Evolutionary conservation across 2,888 invertebrate species (phyloP), one percentile per base, ranked within the genome.

Genomic region (Lasioglossum leucozonium): DNA sequence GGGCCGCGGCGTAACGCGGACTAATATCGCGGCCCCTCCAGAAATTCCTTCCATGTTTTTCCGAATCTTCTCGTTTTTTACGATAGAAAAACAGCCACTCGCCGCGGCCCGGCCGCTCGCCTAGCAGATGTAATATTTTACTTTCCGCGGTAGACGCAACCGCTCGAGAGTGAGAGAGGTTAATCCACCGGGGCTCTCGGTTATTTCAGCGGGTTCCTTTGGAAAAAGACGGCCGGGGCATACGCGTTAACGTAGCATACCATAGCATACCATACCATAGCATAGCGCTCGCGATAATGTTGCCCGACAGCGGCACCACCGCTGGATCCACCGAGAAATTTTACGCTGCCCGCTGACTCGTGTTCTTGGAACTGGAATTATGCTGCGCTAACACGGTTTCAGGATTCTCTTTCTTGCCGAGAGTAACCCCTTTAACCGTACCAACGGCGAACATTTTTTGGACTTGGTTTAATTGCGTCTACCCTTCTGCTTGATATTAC

Each of bases 31-130:
- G 79, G 77, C 51, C 55, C 76, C 77, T 37, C 75, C 26, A 72
- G 80, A 86, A 81, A 79, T 87, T 90, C 77, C 90, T 90, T 87
- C 84, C 88, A 86, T 87, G 87, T 91, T 91, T 91, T 91, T 90
- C 86, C 88, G 72, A 82, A 90, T 82, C 86, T 87, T 82, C 86
- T 78, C 58, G 72, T 69, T 82, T 87, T 83, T 72, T 40, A 67
- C 82, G 69, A 81, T 86, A 69, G 87, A 89, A 90, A 90, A 90
- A 90, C 89, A 91, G 69, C 65, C 34, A 18, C 18, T 30, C 1
- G 65, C 65, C 34, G 16, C 34, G 34, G 34, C 18, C 16, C 34
- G 18, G 6, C 34, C 86, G 84, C 67, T 67, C 67, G 44, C 47
- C 72, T 58, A 72, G 55, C 44, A 78, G 85, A 74, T 88, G 79